phyloP scores from a whole-genome alignment of 2,797 vertebrate genomes.

The Cephalopachus bancanus region DNA sequence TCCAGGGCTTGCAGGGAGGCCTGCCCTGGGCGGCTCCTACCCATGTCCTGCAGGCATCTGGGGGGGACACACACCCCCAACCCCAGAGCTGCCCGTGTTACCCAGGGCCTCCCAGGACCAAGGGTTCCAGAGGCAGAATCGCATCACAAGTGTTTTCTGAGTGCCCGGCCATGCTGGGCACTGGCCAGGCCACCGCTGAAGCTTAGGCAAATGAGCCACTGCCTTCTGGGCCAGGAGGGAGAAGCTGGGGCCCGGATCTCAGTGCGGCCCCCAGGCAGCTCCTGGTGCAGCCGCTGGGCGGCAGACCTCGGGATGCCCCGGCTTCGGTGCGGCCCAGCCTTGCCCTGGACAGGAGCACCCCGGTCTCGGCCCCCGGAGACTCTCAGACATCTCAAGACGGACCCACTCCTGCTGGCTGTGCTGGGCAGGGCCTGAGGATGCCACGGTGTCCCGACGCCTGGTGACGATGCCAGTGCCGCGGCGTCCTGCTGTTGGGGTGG shows the following conservation, averaged over 20 bases:
- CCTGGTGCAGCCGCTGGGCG: too few species aligned
- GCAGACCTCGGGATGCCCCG: fast-evolving
- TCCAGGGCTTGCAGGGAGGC: background rate
- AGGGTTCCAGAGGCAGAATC: background rate
- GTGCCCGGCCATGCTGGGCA: too few species aligned
- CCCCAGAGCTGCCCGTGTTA: too few species aligned
- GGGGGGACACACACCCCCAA: background rate
- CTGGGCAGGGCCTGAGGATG: background rate
- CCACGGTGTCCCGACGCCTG: background rate
- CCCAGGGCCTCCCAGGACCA: background rate
- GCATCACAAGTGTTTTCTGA: background rate
- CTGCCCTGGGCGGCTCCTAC: background rate
- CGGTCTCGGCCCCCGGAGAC: fast-evolving
- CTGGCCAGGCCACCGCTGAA: too few species aligned
- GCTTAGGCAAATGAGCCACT: background rate
- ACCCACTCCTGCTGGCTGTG: background rate
- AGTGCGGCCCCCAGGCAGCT: background rate
- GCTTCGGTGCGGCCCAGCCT: too few species aligned
- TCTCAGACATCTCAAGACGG: background rate
- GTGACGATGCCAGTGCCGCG: background rate
- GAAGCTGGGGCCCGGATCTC: background rate
- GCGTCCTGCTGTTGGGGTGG: background rate
- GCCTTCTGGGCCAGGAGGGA: background rate
- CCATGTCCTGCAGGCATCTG: background rate
- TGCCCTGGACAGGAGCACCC: fast-evolving